Evolutionary conservation across 2,888 invertebrate species (phyloP), one percentile per base, ranked within the genome.

Genomic region (Amblyjoppa fuscipennis): DNA sequence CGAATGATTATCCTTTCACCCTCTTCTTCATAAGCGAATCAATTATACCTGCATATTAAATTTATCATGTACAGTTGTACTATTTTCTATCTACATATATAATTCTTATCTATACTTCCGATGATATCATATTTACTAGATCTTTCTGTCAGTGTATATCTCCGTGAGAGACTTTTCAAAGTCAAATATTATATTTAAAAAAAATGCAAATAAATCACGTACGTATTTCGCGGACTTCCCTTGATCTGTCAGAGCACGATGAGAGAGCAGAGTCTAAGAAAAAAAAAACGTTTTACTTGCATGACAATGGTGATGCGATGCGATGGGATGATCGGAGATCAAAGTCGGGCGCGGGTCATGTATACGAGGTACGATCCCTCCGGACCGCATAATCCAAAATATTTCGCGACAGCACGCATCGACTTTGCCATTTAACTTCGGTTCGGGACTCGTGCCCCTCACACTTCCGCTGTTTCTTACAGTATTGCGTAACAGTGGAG

Each of bases 381-480:
- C 13, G 11, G 25, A 90, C 80, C 80, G 11, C 51, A 78, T 88
- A 88, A 89, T 92, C 91, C 91, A 88, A 86, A 88, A 90, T 89
- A 84, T 84, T 88, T 88, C 89, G 89, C 89, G 85, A 83, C 87
- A 91, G 87, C 91, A 92, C 91, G 91, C 88, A 89, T 89, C 89
- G 81, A 83, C 76, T 53, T 75, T 25, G 66, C 75, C n/a, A 56
- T 59, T 64, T 38, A 34, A 59, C 53, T 49, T 28, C 28, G 49
- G 66, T 31, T n/a, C 20, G 3, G 25, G 31, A 66, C 53, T 71
- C 41, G 51, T 73, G 66, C 66, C 66, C 31, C 41, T 66, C 66
- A 41, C 25, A 34, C 59, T 34, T n/a, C 34, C 41, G 25, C 49
- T 49, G 25, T 61, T 70, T 28, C 45, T 34, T 11, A 20, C 45